These are phyloP conservation scores for Cosmia pyralina DNA, from an alignment of 2,888 invertebrate species.

Conservation along the genomic window DNA sequence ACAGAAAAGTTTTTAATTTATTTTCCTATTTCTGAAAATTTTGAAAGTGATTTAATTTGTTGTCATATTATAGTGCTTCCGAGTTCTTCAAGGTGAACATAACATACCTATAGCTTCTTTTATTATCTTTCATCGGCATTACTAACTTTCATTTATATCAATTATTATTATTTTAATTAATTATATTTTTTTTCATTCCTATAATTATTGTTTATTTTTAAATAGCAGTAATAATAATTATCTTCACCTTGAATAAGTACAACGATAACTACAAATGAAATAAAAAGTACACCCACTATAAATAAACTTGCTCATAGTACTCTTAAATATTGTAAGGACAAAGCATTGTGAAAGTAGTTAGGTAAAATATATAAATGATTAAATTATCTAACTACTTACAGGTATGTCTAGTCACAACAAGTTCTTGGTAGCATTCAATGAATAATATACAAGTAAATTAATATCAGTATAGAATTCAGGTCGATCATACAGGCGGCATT, in stretches of 20 bases:
- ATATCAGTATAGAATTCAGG: slow-evolving; percentile 75
- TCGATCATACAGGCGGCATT: slow-evolving; percentile 76
- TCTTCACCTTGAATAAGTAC: slow-evolving; percentile 42
- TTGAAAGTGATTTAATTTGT: slow-evolving; percentile 36
- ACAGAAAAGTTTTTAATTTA: slow-evolving; percentile 54
- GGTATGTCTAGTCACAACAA: slow-evolving; percentile 48
- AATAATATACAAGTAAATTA: slow-evolving; percentile 68
- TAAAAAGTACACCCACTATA: slow-evolving; percentile 52
- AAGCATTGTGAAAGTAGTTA: slow-evolving; percentile 70
- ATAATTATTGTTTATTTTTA: slow-evolving; percentile 2
- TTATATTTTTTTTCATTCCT: neutral
- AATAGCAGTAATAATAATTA: neutral
- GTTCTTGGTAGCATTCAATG: slow-evolving; percentile 67
- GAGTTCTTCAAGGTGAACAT: slow-evolving; percentile 59
- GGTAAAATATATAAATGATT: slow-evolving; percentile 66
- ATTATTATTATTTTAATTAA: neutral
- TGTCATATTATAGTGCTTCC: slow-evolving; percentile 25
- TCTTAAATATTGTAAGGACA: slow-evolving; percentile 69
- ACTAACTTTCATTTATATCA: slow-evolving; percentile 8
- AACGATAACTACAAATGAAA: slow-evolving; percentile 25
- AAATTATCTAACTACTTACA: slow-evolving; percentile 64
- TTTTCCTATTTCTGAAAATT: slow-evolving; percentile 32
- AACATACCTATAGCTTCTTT: neutral
- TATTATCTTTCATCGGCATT: slow-evolving; percentile 7
- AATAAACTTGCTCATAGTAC: slow-evolving; percentile 48